Base-by-base conservation (phyloP, 1,140 invertebrate species). In the Protaetia brevitarsis region DNA sequence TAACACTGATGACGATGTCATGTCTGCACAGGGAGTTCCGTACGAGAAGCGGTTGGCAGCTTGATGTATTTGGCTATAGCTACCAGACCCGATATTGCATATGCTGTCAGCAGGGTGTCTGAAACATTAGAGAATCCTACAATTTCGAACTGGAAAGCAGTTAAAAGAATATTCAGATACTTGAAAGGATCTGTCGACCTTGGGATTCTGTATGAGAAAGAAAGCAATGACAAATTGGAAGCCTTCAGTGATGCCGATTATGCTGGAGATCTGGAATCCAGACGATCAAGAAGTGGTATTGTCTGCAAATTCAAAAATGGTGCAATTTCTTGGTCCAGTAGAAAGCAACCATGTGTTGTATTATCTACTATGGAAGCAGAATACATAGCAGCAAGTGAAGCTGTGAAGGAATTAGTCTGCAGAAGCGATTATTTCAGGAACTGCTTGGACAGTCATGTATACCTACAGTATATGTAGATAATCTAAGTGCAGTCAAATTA, bases 41-140 rank as follows among this genome's bases (percentile, higher is more conserved):
- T 82, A 76, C 68, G 73, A 34, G 69, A 81, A 65, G 63, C 74
- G 11, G 72, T 81, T 37, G 77, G 79, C 21, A 64, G 51, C 29
- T 68, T 83, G n/a, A 61, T 81, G 58, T 80, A 77, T 73, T 27
- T 79, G 5, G 58, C 74, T 28, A 62, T 66, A 10, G 63, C 62
- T 5, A 76, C 76, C 6, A 57, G 81, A 58, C 80, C 79, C 31
- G 81, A 83, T 70, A 76, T 82, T 26, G 51, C 74, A 6, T 81
- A 70, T 65, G 72, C 78, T 5, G 80, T 83, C 0, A 75, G 63
- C 64, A 26, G 66, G 19, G 57, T 75, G 6, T 73, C 69, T 21
- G 70, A 73, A 62, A 75, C 70, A 58, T 67, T 71, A 6, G 68
- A 68, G 8, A 67, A 70, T 34, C 74, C 63, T 10, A 62, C 41